Percentiles rank a stretch among this genome's conserved stretches.
phyloP scores from a whole-genome alignment of 2,888 invertebrate species.

The Osedax fenrisi region DNA sequence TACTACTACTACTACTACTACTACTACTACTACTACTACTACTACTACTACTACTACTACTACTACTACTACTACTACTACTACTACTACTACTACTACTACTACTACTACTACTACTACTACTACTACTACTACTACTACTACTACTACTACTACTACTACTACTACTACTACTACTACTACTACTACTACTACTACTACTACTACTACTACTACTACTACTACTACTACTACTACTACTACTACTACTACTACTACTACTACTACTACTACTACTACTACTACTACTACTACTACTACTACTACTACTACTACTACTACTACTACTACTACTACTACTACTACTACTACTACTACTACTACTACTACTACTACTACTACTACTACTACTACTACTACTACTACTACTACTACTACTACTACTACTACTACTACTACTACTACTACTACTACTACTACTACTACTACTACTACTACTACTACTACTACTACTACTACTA shows the following conservation, averaged over 20 bases:
- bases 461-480: no score
- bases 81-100: not conserved
- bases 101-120: constrained; percentile 2
- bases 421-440: no score
- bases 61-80: not conserved
- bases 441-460: no score
- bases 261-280: not conserved
- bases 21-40: constrained; percentile 2
- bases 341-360: no score
- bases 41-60: not conserved
- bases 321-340: no score
- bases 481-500: no score
- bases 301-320: no score
- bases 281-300: not conserved
- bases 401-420: no score
- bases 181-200: not conserved
- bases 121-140: not conserved
- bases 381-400: no score
- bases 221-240: constrained; percentile 2
- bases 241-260: constrained; percentile 2
- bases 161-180: not conserved
- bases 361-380: no score
- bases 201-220: not conserved
- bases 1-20: constrained; percentile 2
- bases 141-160: not conserved